Base-by-base conservation (phyloP, 2,113 vertebrate genomes). In the Orientallactaga bullata region DNA sequence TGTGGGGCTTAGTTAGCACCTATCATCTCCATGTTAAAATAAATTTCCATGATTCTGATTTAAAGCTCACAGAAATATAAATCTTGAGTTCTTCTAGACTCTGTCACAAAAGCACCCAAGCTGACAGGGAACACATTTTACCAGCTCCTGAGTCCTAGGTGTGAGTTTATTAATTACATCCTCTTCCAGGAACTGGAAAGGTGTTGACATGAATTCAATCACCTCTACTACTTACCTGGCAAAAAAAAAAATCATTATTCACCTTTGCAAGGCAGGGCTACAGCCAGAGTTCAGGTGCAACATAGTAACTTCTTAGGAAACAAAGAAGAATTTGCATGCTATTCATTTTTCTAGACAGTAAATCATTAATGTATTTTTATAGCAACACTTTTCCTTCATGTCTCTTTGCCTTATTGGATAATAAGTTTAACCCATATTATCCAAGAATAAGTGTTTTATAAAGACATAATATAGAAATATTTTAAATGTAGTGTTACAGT, bases 21-120 rank as follows among this genome's bases (percentile, higher is more conserved):
- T 24, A 82, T 76, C 71, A 80, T 82, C 92, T 87, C 60, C 73
- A 79, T 84, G 83, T 95, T 94, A 80, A 21, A 79, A 42, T 68
- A 37, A 79, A 85, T 15, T 88, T 85, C 81, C 88, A 61, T 80
- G 42, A 88, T 26, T 96, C 18, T 30, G 84, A 60, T 13, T 18
- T 39, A 24, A 90, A 55, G 66, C 47, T 88, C 72, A 80, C 28
- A 58, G 83, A 6, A 83, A 78, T 30, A 69, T 58, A 93, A 68
- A 61, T 88, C 78, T 91, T 80, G 30, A 68, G 30, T 51, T 81
- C 89, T 76, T 72, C 87, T 76, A 61, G 66, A 86, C 39, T 47
- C 86, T 71, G 35, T 76, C 30, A 73, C n/a, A 72, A 39, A 85
- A 91, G 39, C 23, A 87, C 28, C 37, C n/a, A 61, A 63, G 20